Evolutionary conservation across 2,888 invertebrate species (phyloP).

Genomic region (Sinopyrophorus schimmeli): DNA sequence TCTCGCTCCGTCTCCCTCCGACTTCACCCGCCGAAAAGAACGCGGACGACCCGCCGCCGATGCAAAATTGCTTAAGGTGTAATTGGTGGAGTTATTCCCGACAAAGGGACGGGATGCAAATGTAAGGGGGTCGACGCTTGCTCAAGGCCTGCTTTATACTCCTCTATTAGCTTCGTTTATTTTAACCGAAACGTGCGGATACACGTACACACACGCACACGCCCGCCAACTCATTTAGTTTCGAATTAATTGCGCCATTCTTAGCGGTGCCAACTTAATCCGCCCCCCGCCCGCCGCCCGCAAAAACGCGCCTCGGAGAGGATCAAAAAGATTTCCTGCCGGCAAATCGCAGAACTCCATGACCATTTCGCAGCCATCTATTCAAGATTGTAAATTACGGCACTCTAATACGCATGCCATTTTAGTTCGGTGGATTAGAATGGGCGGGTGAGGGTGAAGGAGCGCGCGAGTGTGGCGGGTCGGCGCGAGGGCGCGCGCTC

Average conservation of each 20-base stretch:
- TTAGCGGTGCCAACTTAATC: too few species aligned
- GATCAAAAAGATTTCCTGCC: conserved; percentile 51
- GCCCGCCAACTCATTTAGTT: too few species aligned
- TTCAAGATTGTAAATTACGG: conserved; percentile 52
- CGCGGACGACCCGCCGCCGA: conserved; percentile 10
- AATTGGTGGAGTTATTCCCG: conserved; percentile 44
- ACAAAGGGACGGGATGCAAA: conserved; percentile 46
- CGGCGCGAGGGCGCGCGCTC: conserved; percentile 26
- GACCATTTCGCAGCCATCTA: conserved; percentile 47
- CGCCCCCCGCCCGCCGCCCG: too few species aligned
- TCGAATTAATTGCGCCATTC: too few species aligned
- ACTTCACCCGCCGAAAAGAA: conserved; percentile 10
- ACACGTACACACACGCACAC: too few species aligned
- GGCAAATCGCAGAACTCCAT: conserved; percentile 48
- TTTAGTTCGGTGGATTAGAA: conserved; percentile 40
- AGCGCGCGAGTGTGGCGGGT: conserved; percentile 8
- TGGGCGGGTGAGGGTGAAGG: conserved; percentile 31
- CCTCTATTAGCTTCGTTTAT: conserved; percentile 50
- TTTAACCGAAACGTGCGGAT: too few species aligned
- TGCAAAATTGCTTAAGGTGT: conserved; percentile 34
- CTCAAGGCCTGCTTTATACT: conserved; percentile 44
- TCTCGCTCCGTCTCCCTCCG: conserved; percentile 11
- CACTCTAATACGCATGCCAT: conserved; percentile 49
- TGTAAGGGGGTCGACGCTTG: conserved; percentile 41
- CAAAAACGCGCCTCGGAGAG: conserved; percentile 43